Evolutionary conservation across 2,888 invertebrate species (phyloP).

Genomic region (Ametastegia equiseti): DNA sequence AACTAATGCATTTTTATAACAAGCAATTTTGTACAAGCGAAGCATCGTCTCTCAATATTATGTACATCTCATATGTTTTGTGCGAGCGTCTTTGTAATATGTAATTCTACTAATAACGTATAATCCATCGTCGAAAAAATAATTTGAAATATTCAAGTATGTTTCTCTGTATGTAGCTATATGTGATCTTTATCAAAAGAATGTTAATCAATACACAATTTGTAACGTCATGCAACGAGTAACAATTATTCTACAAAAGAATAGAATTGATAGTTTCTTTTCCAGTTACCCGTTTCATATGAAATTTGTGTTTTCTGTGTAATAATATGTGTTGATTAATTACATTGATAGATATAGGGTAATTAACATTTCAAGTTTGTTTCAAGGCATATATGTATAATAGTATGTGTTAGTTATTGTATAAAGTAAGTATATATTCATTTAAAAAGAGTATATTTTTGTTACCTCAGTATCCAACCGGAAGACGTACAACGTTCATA

Average conservation of each 20-base stretch:
- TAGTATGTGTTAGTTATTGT: neutral
- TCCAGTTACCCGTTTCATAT: no score
- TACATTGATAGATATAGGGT: neutral
- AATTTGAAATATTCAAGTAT: no score
- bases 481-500: neutral
- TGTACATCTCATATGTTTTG: neutral
- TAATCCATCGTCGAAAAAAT: no score
- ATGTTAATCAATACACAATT: neutral
- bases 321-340: slow-evolving; percentile 12
- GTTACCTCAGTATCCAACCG: neutral
- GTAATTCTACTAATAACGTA: no score
- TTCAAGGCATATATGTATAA: neutral
- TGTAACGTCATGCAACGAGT: neutral
- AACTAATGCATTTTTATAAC: neutral
- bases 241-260: neutral
- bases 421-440: neutral
- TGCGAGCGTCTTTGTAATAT: no score
- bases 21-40: no score
- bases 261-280: neutral
- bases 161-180: neutral
- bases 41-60: neutral
- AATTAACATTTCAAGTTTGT: neutral
- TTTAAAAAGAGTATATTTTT: no score
- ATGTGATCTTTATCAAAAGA: neutral
- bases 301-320: no score